Evolutionary conservation across 2,797 vertebrate species (phyloP).

Genomic region (Platalea minor): DNA sequence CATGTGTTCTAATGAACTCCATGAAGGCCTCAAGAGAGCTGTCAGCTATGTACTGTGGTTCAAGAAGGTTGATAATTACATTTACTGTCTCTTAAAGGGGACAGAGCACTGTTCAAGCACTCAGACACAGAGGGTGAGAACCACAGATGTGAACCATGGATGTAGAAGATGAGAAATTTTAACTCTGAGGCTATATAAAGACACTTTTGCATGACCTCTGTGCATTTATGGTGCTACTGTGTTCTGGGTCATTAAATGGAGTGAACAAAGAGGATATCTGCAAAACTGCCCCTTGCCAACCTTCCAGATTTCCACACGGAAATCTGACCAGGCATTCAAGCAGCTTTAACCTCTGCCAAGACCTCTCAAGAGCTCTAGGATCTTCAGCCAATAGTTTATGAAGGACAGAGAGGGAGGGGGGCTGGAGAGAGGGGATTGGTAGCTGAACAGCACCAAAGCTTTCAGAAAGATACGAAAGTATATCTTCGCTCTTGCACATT

Average conservation of each 20-base stretch:
- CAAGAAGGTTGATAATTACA: background rate
- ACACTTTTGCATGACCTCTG: background rate
- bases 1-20: background rate
- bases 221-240: background rate
- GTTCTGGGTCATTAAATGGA: background rate
- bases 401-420: background rate
- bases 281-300: background rate
- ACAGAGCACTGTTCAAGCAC: background rate
- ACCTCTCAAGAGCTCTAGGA: background rate
- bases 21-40: background rate
- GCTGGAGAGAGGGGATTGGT: background rate
- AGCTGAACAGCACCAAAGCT: background rate
- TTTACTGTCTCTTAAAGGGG: background rate
- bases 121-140: background rate
- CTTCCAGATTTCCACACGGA: conserved; percentile 29
- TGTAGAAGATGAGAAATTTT: background rate
- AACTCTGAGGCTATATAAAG: background rate
- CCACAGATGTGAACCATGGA: background rate
- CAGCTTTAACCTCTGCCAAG: conserved; percentile 50
- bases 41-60: background rate
- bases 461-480: background rate
- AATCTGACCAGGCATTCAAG: conserved; percentile 17
- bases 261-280: background rate
- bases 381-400: conserved; percentile 23
- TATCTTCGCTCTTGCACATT: background rate